Conservation (phyloP, 2,888 invertebrate species). For the Tanypteryx hageni region DNA sequence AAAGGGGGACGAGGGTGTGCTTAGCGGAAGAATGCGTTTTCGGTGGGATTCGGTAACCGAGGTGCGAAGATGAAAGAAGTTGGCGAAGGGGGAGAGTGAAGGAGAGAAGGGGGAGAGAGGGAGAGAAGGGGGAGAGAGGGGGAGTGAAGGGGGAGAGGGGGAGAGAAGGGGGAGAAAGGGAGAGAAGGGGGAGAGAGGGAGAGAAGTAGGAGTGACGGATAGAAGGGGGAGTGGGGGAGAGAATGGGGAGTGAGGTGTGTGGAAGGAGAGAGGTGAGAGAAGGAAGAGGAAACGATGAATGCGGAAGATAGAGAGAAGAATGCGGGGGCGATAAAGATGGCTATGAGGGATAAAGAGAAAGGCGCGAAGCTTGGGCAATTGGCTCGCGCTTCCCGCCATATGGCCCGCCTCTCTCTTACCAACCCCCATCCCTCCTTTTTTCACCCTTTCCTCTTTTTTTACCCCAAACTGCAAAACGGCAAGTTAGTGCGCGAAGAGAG, state of each 20-base stretch:
- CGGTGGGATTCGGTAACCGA: background rate
- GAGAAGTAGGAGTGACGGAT: too few species aligned
- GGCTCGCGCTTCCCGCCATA: background rate
- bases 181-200: too few species aligned
- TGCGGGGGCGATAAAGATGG: background rate
- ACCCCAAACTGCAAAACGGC: too few species aligned
- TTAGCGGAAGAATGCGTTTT: conserved; percentile 31
- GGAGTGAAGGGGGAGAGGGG: background rate
- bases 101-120: too few species aligned
- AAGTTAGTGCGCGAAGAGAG: background rate
- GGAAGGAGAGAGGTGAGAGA: background rate
- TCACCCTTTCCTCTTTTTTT: too few species aligned
- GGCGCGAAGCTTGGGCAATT: conserved; percentile 12
- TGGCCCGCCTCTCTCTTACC: background rate
- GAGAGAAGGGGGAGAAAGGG: background rate
- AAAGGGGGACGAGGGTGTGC: background rate
- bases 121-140: background rate
- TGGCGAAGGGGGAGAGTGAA: too few species aligned
- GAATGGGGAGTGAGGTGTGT: too few species aligned
- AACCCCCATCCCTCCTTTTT: too few species aligned
- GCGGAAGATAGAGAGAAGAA: background rate
- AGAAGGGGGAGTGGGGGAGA: too few species aligned
- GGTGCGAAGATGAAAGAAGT: background rate
- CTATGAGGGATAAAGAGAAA: background rate
- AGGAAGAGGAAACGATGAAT: background rate